phyloP scores from a whole-genome alignment of 2,113 vertebrate species.

The Zootoca vivipara region DNA sequence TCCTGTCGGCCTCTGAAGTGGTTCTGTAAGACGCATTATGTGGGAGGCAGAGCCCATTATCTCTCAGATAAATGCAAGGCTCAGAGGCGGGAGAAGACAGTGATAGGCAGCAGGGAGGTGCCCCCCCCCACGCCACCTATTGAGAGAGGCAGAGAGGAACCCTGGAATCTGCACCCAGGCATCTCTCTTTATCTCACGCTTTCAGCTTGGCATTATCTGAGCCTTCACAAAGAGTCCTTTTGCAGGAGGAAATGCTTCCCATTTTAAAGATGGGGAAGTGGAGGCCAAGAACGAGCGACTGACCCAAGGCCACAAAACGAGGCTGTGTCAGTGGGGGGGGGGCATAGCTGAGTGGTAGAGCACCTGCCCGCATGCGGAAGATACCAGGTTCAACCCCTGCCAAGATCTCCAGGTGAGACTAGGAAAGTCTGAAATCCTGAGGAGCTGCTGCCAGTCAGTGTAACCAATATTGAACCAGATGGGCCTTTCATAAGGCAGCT shows the following conservation, averaged over 20 bases:
- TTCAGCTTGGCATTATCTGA: background rate
- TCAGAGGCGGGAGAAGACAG: background rate
- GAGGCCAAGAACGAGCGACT: background rate
- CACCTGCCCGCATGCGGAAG: no score
- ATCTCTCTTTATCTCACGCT: background rate
- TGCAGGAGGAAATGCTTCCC: background rate
- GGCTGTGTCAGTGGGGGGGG: background rate
- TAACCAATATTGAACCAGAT: no score
- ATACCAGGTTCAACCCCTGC: no score
- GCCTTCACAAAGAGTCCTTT: background rate
- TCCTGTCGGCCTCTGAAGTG: background rate
- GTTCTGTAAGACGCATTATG: background rate
- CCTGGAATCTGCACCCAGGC: no score
- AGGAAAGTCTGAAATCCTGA: no score
- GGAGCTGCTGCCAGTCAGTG: no score
- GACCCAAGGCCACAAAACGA: background rate
- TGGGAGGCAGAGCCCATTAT: conserved; percentile 2
- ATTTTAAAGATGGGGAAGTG: background rate
- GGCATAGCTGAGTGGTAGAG: no score
- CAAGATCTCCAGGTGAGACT: no score
- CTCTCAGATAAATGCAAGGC: background rate
- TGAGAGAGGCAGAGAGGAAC: background rate
- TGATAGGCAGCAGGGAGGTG: background rate
- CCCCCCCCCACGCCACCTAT: background rate
- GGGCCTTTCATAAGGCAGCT: no score